Conservation (phyloP, 2,797 vertebrate genomes). For the Ficedula albicollis region DNA sequence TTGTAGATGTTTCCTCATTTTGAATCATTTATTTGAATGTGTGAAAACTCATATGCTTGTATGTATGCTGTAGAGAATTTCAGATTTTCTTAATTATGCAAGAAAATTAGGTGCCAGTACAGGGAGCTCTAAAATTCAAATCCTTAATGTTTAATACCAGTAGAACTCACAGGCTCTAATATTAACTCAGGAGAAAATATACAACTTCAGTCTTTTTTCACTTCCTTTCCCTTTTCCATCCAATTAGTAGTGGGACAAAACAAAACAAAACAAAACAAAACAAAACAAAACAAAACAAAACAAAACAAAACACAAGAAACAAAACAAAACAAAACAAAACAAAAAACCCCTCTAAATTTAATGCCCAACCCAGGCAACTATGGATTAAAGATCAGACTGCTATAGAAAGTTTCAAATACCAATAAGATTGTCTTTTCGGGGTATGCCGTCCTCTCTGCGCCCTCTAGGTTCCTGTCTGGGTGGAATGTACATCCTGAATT, state of each 20-base stretch:
- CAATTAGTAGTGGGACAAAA: neutral
- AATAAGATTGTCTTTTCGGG: neutral
- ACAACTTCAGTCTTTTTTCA: neutral
- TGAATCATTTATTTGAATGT: neutral
- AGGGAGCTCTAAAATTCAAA: neutral
- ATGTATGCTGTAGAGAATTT: neutral
- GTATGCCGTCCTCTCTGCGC: neutral
- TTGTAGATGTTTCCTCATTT: neutral
- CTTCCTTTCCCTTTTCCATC: neutral
- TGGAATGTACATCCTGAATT: neutral
- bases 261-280: neutral
- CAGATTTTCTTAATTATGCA: slow-evolving; percentile 2
- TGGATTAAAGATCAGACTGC: neutral
- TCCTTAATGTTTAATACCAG: neutral
- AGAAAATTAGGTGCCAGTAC: neutral
- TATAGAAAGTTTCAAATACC: neutral
- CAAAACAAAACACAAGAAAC: neutral
- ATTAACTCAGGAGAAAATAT: neutral
- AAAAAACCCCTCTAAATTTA: neutral
- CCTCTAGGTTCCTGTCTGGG: neutral
- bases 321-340: neutral
- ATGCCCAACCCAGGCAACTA: neutral
- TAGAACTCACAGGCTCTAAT: neutral
- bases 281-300: neutral
- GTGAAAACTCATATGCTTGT: neutral